These are phyloP conservation scores for Gnathonemus echidnorhynchus DNA, from an alignment of 2,113 vertebrate species.

Conservation along the genomic window DNA sequence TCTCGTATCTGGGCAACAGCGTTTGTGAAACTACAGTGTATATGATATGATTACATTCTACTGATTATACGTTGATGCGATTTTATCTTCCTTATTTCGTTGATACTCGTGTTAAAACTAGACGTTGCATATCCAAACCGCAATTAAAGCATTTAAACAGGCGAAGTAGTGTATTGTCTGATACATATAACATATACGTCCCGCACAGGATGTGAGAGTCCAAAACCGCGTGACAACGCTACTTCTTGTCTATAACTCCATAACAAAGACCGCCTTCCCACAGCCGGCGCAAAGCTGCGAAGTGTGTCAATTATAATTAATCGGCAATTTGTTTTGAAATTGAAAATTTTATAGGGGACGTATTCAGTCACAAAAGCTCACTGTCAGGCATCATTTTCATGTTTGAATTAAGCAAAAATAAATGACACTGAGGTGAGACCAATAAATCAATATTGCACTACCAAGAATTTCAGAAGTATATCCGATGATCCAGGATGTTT, in stretches of 20 bases:
- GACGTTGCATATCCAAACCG: not conserved
- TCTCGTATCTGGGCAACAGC: constrained; percentile 74
- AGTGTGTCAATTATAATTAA: not conserved
- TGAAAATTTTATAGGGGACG: not conserved
- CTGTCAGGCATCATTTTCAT: not conserved
- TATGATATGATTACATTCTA: not conserved
- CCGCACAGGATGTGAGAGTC: not conserved
- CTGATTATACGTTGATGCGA: not conserved
- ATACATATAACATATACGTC: not conserved
- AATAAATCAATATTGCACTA: not conserved
- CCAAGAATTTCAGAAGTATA: not conserved
- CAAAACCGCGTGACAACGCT: not conserved
- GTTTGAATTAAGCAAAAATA: not conserved
- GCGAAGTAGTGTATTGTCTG: not conserved
- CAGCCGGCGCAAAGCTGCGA: not conserved
- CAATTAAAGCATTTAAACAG: not conserved
- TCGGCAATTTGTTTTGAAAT: not conserved
- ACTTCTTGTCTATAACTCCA: not conserved
- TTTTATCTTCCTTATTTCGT: not conserved
- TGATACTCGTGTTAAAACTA: not conserved
- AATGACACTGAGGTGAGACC: not conserved
- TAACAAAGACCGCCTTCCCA: not conserved
- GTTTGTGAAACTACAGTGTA: constrained; percentile 16
- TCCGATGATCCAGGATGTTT: not conserved
- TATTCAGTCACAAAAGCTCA: not conserved